Evolutionary conservation across 2,888 invertebrate species (phyloP), one percentile per base, ranked within the genome.

Genomic region (Ypsolopha scabrella): DNA sequence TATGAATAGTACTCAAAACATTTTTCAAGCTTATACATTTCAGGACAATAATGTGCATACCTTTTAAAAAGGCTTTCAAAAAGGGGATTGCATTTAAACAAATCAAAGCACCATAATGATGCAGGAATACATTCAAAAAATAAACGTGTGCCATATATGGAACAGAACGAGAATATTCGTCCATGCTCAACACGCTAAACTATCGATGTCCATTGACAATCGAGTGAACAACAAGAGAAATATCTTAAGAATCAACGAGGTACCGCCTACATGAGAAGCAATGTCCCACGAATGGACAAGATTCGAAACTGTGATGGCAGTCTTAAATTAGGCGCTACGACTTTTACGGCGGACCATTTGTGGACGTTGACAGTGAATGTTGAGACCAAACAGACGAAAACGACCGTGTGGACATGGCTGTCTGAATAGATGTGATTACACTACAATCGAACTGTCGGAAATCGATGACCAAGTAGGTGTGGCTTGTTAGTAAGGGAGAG

Each of bases 231-330:
- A 53, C 51, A 57, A 52, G 62, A 63, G 55, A 60, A 65, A 71
- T 76, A 77, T 75, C 72, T 75, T 73, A 60, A 67, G 67, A 76
- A 78, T 78, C 73, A 72, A 75, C 74, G 68, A 63, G 60, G 59
- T 59, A 58, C 69, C 80, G 75, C 81, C 80, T 73, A 80, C 80
- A 63, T 61, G 53, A 57, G 56, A 64, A 63, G 68, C 69, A 68
- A 72, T 68, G 68, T 68, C 60, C 60, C 62, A 43, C 50, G 47
- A 38, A 50, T 33, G 61, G 61, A 74, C 74, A 75, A 71, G 70
- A 65, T 65, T 60, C 65, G 60, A 69, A 62, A 65, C 63, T 64
- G 59, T 70, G 74, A 80, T 71, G 68, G 69, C 60, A 64, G 62
- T 69, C 63, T 47, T 79, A 80, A 75, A 80, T 80, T 74, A 80